Percentiles rank a stretch among this genome's conserved stretches.
These are phyloP conservation scores for Hippotragus niger DNA, from an alignment of 2,113 vertebrate species.

Conservation along the genomic window DNA sequence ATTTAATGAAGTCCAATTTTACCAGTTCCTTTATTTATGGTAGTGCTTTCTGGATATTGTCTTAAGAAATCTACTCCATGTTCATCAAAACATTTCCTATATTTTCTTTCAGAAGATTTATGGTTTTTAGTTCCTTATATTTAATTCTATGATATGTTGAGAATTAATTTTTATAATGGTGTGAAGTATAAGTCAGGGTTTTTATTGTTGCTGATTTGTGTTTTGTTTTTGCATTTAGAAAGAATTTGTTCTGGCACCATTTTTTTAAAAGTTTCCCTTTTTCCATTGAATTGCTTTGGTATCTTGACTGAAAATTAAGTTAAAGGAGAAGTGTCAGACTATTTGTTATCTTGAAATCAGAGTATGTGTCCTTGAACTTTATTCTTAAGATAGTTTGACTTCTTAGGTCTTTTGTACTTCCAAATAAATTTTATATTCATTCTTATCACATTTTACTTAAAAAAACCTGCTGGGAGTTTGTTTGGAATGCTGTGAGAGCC, in stretches of 20 bases:
- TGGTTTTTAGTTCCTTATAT: neutral
- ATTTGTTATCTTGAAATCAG: neutral
- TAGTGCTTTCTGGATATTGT: neutral
- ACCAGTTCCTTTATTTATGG: neutral
- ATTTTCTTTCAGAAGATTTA: neutral
- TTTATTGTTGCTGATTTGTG: neutral
- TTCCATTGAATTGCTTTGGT: neutral
- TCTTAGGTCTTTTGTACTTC: neutral
- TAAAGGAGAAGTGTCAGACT: neutral
- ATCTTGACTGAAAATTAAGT: neutral
- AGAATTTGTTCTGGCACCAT: neutral
- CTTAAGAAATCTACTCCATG: neutral
- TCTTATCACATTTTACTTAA: neutral
- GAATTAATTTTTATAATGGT: neutral
- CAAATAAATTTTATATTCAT: neutral
- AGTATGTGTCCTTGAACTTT: neutral
- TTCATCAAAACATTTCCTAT: neutral
- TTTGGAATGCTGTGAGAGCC: neutral
- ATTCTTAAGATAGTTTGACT: neutral
- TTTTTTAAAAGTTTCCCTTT: neutral
- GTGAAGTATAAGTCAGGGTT: neutral
- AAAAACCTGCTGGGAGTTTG: neutral
- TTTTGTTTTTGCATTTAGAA: neutral
- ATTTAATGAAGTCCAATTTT: neutral
- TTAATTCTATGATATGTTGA: neutral